Percentiles rank a stretch among this genome's conserved stretches.
These are phyloP conservation scores for Eulithis testata DNA, from an alignment of 2,888 invertebrate genomes.

Conservation along the genomic window DNA sequence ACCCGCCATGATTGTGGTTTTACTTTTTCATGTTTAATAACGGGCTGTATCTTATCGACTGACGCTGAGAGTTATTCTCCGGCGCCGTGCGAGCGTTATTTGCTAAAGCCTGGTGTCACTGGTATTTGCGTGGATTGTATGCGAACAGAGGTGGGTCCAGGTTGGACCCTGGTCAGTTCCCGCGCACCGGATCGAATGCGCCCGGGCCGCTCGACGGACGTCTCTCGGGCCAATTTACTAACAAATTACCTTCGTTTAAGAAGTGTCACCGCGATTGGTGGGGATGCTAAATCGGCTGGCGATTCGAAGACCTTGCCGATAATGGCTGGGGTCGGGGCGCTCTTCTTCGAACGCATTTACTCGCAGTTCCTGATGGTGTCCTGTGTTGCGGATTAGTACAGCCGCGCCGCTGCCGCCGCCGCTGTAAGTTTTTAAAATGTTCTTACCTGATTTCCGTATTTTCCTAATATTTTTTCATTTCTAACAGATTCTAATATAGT, in stretches of 20 bases:
- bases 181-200: constrained; percentile 77
- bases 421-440: constrained; percentile 54
- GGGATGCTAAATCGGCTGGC: constrained; percentile 82
- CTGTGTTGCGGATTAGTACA: constrained; percentile 63
- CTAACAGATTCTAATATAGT: too few species aligned
- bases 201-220: constrained; percentile 69
- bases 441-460: neutral
- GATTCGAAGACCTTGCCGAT: constrained; percentile 80
- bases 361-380: constrained; percentile 61
- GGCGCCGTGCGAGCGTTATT: constrained; percentile 66
- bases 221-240: constrained; percentile 81
- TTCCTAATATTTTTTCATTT: too few species aligned
- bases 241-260: constrained; percentile 84
- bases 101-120: constrained; percentile 62
- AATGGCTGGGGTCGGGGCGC: constrained; percentile 74
- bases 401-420: constrained; percentile 33
- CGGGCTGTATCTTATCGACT: constrained; percentile 79
- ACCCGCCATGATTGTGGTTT: constrained; percentile 66
- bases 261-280: constrained; percentile 82
- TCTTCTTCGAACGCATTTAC: constrained; percentile 56
- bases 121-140: constrained; percentile 39
- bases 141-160: constrained; percentile 59
- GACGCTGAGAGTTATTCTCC: constrained; percentile 63
- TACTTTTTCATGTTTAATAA: constrained; percentile 71
- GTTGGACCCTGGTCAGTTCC: constrained; percentile 57